Base-by-base conservation (phyloP, 2,113 vertebrate species). In the Anser cygnoides region DNA sequence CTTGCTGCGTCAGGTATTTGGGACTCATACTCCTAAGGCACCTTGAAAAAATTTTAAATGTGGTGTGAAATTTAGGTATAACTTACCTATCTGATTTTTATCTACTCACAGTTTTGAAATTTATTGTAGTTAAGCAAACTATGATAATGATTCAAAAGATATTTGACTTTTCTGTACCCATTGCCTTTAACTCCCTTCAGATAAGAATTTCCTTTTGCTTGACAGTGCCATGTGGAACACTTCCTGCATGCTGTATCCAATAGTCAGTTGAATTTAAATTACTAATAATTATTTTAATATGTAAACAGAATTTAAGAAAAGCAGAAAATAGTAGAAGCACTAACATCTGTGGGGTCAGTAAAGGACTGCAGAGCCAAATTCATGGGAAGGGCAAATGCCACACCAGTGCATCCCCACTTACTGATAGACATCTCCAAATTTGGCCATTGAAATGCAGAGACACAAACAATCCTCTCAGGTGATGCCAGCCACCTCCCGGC, bases 151-250 rank as follows among this genome's bases (percentile, higher is more conserved):
- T 70, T 91, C 20, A n/a, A 50, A 84, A 90, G 68, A 49, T 74
- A 17, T 9, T 10, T 44, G 65, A 62, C 8, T 43, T 75, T 65
- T 78, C 65, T 77, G 15, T 78, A 76, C 37, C 37, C 55, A 13
- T 52, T 22, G 7, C 33, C 29, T 95, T 95, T 93, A 68, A 74
- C 54, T 87, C 63, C 12, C 5, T 79, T 26, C 55, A 76, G 28
- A 33, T 87, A 37, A 88, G 67, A 85, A 62, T 80, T 80, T 79
- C 1, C 37, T 88, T 95, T 90, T 71, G 55, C 83, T 73, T 79
- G 66, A 62, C 71, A 83, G 3, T 0, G 4, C 39, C 71, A 15
- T 31, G 25, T 62, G 55, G 68, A 83, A 83, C 21, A 46, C 57
- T 85, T 94, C 81, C n/a, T 77, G 43, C 43, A 2, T 57, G 39